Base-by-base conservation (phyloP, 2,888 invertebrate genomes). In the Drosophila emarginata region DNA sequence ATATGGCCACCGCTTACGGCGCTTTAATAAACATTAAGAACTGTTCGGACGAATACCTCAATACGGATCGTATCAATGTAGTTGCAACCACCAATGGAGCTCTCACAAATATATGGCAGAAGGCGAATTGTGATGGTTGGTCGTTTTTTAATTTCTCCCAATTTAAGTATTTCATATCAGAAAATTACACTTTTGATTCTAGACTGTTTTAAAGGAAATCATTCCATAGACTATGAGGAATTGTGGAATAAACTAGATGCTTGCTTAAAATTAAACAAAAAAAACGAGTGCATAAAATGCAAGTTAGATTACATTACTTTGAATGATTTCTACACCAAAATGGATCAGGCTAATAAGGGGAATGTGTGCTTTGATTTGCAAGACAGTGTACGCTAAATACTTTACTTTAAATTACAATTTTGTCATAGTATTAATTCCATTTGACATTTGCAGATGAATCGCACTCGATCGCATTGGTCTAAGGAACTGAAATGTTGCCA, bases 311-410 rank as follows among this genome's bases (percentile, higher is more conserved):
- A 90, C 56, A 9, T 63, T 3, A 51, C 61, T 1, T 64, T 89
- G 36, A 90, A 90, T 53, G 36, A 28, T 1, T 90, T 87, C 59
- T 90, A 87, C 56, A 74, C 61, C 5, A n/a, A 67, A 2, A 63
- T 90, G 64, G 90, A 90, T 32, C 61, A 80, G 36, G 54, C 74
- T 1, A 81, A 74, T 61, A 83, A 83, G 39, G 81, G 85, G 1
- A 72, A 84, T 51, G 81, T 90, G 36, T 90, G 90, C 65, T 90
- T 80, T 39, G 90, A 90, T 64, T 67, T 90, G 28, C 87, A 89
- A 62, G 90, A 90, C 62, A 69, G 71, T 23, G 86, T 88, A 52
- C 28, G 76, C 32, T 7, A 7, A 28, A 21, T 18, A 9, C 21
- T 11, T 2, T 2, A 18, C 18, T 51, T 36, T 5, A 4, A 4